A percentile compares a stretch with the other conserved stretches of the same genome.
These are phyloP conservation scores for Chalcosyrphus nemorum DNA, from an alignment of 2,888 invertebrate species.

Conservation along the genomic window DNA sequence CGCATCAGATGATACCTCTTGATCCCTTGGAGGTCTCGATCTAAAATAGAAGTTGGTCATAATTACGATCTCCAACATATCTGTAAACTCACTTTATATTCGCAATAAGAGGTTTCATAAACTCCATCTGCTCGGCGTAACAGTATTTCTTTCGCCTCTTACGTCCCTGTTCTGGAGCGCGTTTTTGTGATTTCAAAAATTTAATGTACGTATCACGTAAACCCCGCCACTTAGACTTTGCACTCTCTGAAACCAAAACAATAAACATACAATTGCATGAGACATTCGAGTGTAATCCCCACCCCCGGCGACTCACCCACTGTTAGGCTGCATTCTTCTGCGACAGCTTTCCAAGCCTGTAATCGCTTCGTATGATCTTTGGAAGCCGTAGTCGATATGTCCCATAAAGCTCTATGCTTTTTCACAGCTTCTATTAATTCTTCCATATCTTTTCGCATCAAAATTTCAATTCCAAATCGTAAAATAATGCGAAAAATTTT, in stretches of 20 bases:
- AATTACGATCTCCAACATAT: too few species aligned
- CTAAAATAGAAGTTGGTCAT: not conserved
- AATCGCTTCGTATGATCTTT: not conserved
- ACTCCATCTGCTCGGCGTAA: slow-evolving; percentile 4
- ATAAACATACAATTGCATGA: not conserved
- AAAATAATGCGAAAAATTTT: not conserved
- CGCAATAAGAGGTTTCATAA: not conserved
- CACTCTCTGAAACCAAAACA: not conserved
- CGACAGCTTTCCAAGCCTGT: not conserved
- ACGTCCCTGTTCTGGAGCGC: not conserved
- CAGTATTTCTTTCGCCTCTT: slow-evolving; percentile 3
- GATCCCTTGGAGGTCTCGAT: not conserved
- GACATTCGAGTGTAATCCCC: not conserved
- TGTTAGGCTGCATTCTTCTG: not conserved
- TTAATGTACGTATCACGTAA: slow-evolving; percentile 8
- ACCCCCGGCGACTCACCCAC: not conserved
- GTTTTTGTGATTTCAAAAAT: slow-evolving; percentile 2
- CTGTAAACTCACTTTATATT: not conserved
- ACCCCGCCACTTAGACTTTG: slow-evolving; percentile 9
- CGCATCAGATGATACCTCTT: not conserved
- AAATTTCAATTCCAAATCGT: too few species aligned
- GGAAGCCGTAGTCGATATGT: not conserved
- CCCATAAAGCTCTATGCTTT: slow-evolving; percentile 4
- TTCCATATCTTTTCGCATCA: not conserved
- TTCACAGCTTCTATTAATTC: not conserved